Conservation (phyloP, 2,888 invertebrate species). For the Andrena trimmerana region DNA sequence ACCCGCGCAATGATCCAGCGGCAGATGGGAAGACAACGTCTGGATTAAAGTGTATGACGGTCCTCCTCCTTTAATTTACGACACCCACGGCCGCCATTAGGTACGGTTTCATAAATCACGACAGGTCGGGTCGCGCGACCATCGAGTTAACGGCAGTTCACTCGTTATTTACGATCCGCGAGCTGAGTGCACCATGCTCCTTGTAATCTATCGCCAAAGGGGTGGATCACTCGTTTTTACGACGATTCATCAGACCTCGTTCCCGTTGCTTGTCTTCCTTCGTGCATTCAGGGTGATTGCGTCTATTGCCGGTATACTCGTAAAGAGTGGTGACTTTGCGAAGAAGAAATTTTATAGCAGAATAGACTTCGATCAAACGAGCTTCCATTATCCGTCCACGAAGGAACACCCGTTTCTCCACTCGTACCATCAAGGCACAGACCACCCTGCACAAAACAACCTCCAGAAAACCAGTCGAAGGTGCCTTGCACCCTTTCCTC, state of each 20-base stretch:
- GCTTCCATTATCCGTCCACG: not conserved
- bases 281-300: not conserved
- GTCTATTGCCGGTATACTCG: not conserved
- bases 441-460: not conserved
- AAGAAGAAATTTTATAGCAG: no score
- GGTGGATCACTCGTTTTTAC: not conserved
- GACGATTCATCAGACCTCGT: not conserved
- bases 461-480: not conserved
- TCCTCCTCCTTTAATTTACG: constrained; percentile 55
- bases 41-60: constrained; percentile 57
- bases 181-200: constrained; percentile 6
- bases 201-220: not conserved
- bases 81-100: constrained; percentile 52
- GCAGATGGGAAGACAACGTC: constrained; percentile 66
- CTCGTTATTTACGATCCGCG: constrained; percentile 37
- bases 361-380: no score
- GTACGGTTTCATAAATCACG: constrained; percentile 66
- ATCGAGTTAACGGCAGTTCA: constrained; percentile 34
- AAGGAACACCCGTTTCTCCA: not conserved
- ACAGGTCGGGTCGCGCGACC: constrained; percentile 32
- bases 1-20: constrained; percentile 54
- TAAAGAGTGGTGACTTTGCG: no score
- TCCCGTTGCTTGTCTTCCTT: not conserved
- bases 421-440: not conserved
- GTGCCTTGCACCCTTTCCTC: constrained; percentile 2